Conservation (phyloP, 2,797 vertebrate genomes). For the Rousettus madagascariensis region DNA sequence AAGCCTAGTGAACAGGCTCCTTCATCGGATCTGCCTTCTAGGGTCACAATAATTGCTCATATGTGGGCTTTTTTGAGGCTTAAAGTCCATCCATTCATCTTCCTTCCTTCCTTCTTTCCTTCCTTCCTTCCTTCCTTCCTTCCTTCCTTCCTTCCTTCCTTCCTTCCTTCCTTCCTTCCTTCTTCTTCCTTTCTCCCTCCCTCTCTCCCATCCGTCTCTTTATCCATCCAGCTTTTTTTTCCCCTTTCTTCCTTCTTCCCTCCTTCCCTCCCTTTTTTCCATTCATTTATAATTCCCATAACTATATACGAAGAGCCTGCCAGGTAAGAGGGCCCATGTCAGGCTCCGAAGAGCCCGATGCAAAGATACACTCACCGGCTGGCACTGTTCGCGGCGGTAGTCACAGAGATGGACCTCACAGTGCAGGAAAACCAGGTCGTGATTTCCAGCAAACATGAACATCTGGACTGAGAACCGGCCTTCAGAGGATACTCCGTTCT, state of each 20-base stretch:
- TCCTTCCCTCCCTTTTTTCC: not conserved
- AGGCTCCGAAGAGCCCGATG: not conserved
- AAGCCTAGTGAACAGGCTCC: not conserved
- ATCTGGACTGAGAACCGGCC: conserved; percentile 85
- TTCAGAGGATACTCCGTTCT: conserved; percentile 82
- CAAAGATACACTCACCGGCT: conserved; percentile 78
- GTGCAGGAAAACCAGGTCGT: conserved; percentile 83
- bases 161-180: not conserved
- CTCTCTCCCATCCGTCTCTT: not conserved
- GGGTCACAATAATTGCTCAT: not conserved
- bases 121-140: no score
- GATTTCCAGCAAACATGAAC: conserved; percentile 81
- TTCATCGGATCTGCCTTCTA: not conserved
- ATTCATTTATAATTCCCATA: not conserved
- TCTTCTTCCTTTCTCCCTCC: not conserved
- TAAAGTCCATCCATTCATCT: not conserved
- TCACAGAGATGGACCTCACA: conserved; percentile 86
- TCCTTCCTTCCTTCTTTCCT: not conserved
- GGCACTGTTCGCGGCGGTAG: conserved; percentile 64
- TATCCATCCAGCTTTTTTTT: no score
- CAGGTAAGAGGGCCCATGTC: not conserved
- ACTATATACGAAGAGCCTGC: not conserved
- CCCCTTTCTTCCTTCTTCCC: no score
- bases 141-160: no score
- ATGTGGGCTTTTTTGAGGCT: not conserved